A percentile compares a stretch with the other conserved stretches of the same genome.
These are phyloP conservation scores for Cyprinodon tularosa DNA, from an alignment of 2,113 vertebrate species.

Conservation along the genomic window DNA sequence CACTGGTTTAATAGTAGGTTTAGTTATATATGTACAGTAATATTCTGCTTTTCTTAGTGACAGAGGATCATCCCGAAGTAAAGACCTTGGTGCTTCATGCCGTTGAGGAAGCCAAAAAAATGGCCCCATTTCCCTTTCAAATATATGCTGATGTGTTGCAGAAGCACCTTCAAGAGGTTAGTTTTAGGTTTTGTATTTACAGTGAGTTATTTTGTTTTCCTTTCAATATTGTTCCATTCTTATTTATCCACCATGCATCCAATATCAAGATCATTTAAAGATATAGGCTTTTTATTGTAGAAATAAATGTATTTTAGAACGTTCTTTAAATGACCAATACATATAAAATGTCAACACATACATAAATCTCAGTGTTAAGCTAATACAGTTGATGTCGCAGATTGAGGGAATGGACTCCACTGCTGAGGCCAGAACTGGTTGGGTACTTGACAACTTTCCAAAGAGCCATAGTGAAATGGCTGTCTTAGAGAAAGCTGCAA, in stretches of 20 bases:
- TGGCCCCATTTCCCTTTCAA: slow-evolving; percentile 55
- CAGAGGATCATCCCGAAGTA: slow-evolving; percentile 85
- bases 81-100: slow-evolving; percentile 75
- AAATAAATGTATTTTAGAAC: no score
- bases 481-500: slow-evolving; percentile 73
- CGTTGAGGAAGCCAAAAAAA: slow-evolving; percentile 61
- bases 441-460: slow-evolving; percentile 93
- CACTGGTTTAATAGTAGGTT: no score
- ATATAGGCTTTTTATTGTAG: neutral
- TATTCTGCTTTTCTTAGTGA: slow-evolving; percentile 66
- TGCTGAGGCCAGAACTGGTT: slow-evolving; percentile 80
- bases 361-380: neutral
- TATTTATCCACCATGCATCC: neutral
- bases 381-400: slow-evolving; percentile 56
- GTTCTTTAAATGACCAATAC: no score
- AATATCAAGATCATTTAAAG: neutral
- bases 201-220: neutral
- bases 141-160: slow-evolving; percentile 77
- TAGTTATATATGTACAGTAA: no score
- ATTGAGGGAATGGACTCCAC: slow-evolving; percentile 71
- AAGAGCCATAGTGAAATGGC: slow-evolving; percentile 77
- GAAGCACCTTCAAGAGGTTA: slow-evolving; percentile 80
- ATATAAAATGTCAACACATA: neutral
- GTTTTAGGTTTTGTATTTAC: slow-evolving; percentile 14
- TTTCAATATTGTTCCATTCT: neutral